Conservation (phyloP, 2,888 invertebrate genomes). For the Ethmia dodecea region DNA sequence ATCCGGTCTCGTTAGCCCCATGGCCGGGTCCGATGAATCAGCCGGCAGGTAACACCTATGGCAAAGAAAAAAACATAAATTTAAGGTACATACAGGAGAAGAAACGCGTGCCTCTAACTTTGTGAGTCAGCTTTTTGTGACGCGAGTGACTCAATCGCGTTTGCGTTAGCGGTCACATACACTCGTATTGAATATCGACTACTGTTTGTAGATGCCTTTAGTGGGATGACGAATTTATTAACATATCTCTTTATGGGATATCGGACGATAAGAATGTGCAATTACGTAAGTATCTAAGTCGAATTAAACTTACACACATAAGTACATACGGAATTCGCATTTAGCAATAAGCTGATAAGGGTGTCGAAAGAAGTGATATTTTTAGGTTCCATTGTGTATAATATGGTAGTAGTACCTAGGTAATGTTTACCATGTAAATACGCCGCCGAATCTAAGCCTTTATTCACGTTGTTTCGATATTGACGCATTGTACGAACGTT, state of each 20-base stretch:
- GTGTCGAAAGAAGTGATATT: no score
- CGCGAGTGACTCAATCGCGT: slow-evolving; percentile 55
- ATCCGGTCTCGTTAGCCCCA: slow-evolving; percentile 29
- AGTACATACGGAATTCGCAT: no score
- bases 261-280: background rate
- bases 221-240: slow-evolving; percentile 22
- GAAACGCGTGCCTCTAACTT: slow-evolving; percentile 42
- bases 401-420: no score
- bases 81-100: slow-evolving; percentile 19
- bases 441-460: no score
- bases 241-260: slow-evolving; percentile 1
- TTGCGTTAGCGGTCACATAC: slow-evolving; percentile 41
- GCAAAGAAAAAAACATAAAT: slow-evolving; percentile 40
- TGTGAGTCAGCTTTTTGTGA: slow-evolving; percentile 46
- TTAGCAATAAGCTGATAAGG: no score
- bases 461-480: no score
- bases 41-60: slow-evolving; percentile 52
- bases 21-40: slow-evolving; percentile 44
- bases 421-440: no score
- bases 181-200: slow-evolving; percentile 31
- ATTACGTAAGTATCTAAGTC: no score
- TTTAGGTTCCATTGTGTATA: no score
- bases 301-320: no score
- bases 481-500: no score
- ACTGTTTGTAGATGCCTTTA: slow-evolving; percentile 29